Evolutionary conservation across 1,140 invertebrate species (phyloP).

Genomic region (Drosophila sturtevanti): DNA sequence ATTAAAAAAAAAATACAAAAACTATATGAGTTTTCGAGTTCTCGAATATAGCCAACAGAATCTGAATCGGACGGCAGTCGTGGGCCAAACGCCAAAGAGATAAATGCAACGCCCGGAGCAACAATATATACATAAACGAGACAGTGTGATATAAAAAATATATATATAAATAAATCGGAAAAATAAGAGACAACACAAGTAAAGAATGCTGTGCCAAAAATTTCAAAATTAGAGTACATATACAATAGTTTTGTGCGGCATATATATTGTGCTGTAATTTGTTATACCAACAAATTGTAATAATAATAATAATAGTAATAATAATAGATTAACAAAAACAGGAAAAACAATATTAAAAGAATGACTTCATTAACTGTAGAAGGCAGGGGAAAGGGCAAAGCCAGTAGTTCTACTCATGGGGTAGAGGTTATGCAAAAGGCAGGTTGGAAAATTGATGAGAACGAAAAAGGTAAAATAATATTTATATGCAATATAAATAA

Average conservation of each 20-base stretch:
- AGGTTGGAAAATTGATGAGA: conserved; percentile 85
- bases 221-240: conserved; percentile 78
- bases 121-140: neutral
- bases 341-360: neutral
- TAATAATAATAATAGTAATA: conserved; percentile 24
- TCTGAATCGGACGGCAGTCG: conserved; percentile 60
- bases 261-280: conserved; percentile 50
- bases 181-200: conserved; percentile 25
- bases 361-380: conserved; percentile 44
- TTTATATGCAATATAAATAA: neutral
- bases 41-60: conserved; percentile 68
- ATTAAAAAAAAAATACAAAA: conserved; percentile 12
- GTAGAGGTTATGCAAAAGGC: conserved; percentile 82
- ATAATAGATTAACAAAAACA: conserved; percentile 10
- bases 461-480: conserved; percentile 84
- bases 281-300: conserved; percentile 11
- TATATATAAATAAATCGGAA: conserved; percentile 74
- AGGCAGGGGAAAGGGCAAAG: conserved; percentile 56
- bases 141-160: conserved; percentile 12
- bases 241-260: conserved; percentile 35
- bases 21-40: conserved; percentile 34
- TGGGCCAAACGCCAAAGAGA: conserved; percentile 56
- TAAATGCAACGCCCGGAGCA: conserved; percentile 35
- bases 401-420: conserved; percentile 9
- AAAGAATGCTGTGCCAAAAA: conserved; percentile 68